phyloP scores from a whole-genome alignment of 92 coral and sea anemone genomes.

The Phenganax subtilis region DNA sequence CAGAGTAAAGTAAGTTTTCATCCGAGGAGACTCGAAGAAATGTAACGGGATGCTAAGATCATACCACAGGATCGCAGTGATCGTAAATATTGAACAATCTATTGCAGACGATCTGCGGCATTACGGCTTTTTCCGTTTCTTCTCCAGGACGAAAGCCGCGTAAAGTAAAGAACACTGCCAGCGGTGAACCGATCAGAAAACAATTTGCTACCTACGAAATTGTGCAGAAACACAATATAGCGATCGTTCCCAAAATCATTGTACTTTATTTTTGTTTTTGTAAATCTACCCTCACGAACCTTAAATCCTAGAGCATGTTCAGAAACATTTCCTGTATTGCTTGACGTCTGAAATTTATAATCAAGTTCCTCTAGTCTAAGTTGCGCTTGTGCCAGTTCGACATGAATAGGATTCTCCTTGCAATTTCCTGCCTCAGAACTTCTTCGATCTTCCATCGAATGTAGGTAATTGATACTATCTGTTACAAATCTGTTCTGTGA shows the following conservation, averaged over 20 bases:
- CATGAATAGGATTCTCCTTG: constrained; percentile 11
- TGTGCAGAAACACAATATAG: neutral
- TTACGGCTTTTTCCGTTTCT: constrained; percentile 87
- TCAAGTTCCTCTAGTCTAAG: constrained; percentile 73
- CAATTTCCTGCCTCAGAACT: too few relatives aligned
- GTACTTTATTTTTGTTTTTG: neutral
- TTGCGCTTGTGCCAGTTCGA: constrained; percentile 84
- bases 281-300: constrained; percentile 43
- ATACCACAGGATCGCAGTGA: constrained; percentile 98
- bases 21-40: neutral
- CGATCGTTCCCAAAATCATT: too few relatives aligned
- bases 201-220: constrained; percentile 67
- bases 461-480: constrained; percentile 76
- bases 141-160: constrained; percentile 89
- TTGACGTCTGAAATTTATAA: constrained; percentile 56
- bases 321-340: constrained; percentile 37
- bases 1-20: neutral
- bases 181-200: constrained; percentile 89
- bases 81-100: constrained; percentile 86
- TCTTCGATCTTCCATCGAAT: constrained; percentile 44
- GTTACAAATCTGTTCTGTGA: constrained; percentile 81
- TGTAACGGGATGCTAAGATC: neutral
- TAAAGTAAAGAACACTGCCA: constrained; percentile 85
- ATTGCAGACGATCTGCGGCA: constrained; percentile 88
- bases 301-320: constrained; percentile 73